Conservation (phyloP, 2,888 invertebrate species). For the Agonopterix arenella region DNA sequence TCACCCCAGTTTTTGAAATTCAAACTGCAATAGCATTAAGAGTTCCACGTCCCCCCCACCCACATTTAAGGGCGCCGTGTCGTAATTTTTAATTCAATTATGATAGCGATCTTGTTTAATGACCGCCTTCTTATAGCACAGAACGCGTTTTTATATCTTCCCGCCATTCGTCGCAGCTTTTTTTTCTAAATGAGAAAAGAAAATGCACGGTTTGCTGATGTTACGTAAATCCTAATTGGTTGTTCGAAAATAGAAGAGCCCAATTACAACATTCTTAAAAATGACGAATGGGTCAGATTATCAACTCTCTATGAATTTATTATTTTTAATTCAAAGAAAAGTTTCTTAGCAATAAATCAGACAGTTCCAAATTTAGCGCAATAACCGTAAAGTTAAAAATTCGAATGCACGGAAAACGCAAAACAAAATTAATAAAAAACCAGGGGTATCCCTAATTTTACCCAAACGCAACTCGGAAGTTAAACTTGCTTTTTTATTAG, state of each 20-base stretch:
- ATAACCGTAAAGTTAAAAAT: not conserved
- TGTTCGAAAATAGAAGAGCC: too few relatives aligned
- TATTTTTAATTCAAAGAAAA: too few relatives aligned
- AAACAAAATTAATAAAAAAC: slow-evolving; percentile 38
- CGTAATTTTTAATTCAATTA: slow-evolving; percentile 77
- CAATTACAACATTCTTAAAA: too few relatives aligned
- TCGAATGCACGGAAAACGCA: slow-evolving; percentile 14
- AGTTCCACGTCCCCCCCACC: slow-evolving; percentile 21
- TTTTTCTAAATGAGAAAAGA: slow-evolving; percentile 6
- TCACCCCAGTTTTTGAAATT: slow-evolving; percentile 7
- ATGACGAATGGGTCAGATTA: too few relatives aligned
- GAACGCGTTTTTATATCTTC: slow-evolving; percentile 47
- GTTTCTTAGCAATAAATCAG: too few relatives aligned
- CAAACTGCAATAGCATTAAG: slow-evolving; percentile 25
- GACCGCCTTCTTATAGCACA: slow-evolving; percentile 52
- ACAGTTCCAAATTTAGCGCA: too few relatives aligned
- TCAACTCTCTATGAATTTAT: too few relatives aligned
- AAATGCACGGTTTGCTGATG: too few relatives aligned
- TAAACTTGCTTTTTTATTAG: slow-evolving; percentile 49
- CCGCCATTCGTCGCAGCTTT: slow-evolving; percentile 17
- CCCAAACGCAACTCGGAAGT: slow-evolving; percentile 52
- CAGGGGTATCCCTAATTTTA: slow-evolving; percentile 38
- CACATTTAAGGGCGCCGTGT: slow-evolving; percentile 52
- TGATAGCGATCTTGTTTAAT: slow-evolving; percentile 75
- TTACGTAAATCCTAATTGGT: too few relatives aligned